Evolutionary conservation across 2,113 vertebrate genomes (phyloP).

Genomic region (Phrynocephalus versicolor): DNA sequence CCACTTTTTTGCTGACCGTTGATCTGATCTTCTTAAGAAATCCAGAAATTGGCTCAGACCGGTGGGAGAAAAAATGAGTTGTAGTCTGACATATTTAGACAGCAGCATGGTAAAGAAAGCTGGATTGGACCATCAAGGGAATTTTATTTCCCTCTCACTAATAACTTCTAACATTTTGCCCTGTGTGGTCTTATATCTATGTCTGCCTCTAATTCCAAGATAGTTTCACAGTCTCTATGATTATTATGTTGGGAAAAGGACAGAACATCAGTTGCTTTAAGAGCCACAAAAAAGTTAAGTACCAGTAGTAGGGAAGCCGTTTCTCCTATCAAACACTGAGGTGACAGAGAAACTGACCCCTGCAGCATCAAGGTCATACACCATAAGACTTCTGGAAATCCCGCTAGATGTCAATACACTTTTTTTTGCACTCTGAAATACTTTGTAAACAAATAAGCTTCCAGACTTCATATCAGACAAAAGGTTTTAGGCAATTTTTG

Average conservation of each 20-base stretch:
- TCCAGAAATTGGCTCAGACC: not conserved
- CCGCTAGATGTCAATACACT: no score
- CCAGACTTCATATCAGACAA: no score
- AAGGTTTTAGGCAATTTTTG: no score
- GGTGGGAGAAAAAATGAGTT: not conserved
- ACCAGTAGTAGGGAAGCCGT: not conserved
- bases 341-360: not conserved
- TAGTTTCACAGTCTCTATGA: not conserved
- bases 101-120: not conserved
- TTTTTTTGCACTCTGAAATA: no score
- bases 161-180: not conserved
- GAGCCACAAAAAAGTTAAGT: not conserved
- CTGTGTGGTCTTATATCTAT: not conserved
- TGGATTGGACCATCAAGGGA: not conserved
- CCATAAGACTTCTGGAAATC: no score
- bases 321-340: not conserved
- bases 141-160: not conserved
- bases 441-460: no score
- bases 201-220: not conserved
- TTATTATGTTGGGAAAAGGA: not conserved
- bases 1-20: not conserved
- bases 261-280: not conserved
- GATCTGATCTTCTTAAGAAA: slow-evolving; percentile 56
- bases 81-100: not conserved
- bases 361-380: no score